Percentiles rank a stretch among this genome's conserved stretches.
Evolutionary conservation across 2,113 vertebrate species (phyloP).

Genomic region (Leptocoma aspasia): DNA sequence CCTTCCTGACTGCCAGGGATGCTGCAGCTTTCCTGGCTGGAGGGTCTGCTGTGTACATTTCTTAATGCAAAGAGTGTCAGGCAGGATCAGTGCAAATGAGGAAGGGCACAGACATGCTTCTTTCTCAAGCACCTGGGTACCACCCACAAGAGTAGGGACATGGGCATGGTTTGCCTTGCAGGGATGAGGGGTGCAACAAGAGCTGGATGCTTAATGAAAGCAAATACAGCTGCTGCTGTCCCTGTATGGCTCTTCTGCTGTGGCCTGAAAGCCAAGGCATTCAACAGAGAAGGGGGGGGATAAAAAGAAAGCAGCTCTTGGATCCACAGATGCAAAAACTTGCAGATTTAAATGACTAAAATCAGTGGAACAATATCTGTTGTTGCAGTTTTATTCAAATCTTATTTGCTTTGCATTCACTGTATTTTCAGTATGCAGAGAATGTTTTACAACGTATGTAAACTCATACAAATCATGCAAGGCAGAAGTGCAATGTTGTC

Average conservation of each 20-base stretch:
- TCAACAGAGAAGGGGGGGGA: fast-evolving
- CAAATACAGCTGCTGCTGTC: neutral
- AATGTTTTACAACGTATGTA: neutral
- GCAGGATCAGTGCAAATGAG: neutral
- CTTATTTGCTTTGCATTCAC: neutral
- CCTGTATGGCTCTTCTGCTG: neutral
- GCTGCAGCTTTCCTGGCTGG: neutral
- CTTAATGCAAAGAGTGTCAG: neutral
- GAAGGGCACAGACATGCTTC: neutral
- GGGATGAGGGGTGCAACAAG: neutral
- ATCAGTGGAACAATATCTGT: neutral
- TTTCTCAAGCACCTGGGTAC: neutral
- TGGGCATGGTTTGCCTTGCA: neutral
- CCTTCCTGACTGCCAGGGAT: neutral
- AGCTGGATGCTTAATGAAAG: neutral
- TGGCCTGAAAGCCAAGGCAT: neutral
- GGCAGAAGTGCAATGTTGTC: neutral
- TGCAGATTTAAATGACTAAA: neutral
- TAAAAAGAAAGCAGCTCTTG: neutral
- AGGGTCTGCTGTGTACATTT: neutral
- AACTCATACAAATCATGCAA: neutral
- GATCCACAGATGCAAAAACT: neutral
- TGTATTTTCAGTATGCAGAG: neutral
- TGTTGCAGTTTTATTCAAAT: neutral
- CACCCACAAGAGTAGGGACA: neutral